Percentiles rank a stretch among this genome's conserved stretches.
Conservation (phyloP, 2,113 vertebrate genomes). For the Polypterus bichir region DNA sequence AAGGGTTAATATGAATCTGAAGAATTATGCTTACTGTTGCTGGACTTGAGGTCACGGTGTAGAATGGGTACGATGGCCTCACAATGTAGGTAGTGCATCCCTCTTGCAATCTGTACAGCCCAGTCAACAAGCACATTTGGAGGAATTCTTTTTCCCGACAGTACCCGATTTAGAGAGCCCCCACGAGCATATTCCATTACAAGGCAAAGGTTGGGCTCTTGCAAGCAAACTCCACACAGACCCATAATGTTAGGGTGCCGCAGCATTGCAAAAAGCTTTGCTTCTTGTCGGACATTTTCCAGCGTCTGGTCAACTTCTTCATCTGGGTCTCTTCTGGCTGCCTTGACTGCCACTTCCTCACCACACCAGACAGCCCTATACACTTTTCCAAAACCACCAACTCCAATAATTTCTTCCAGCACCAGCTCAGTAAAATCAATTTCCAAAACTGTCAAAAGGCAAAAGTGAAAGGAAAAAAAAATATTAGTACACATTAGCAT, state of each 20-base stretch:
- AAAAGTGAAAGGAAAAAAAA: conserved; percentile 13
- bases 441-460: conserved; percentile 62
- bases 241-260: conserved; percentile 90
- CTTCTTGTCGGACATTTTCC: conserved; percentile 90
- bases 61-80: conserved; percentile 90
- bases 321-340: conserved; percentile 84
- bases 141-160: conserved; percentile 86
- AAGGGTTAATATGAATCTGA: too few relatives aligned
- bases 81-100: conserved; percentile 86
- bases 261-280: conserved; percentile 94
- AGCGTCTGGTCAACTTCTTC: conserved; percentile 83
- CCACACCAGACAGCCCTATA: conserved; percentile 83
- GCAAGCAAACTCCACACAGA: conserved; percentile 79
- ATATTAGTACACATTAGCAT: not conserved
- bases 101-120: conserved; percentile 89
- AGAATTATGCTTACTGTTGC: conserved; percentile 79
- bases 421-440: conserved; percentile 82
- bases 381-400: conserved; percentile 94
- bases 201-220: conserved; percentile 87
- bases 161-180: conserved; percentile 78
- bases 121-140: conserved; percentile 91
- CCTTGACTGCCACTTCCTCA: conserved; percentile 87
- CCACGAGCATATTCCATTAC: conserved; percentile 93
- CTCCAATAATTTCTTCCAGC: conserved; percentile 91
- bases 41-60: conserved; percentile 94